These are phyloP conservation scores for Scyliorhinus canicula DNA, from an alignment of 2,797 vertebrate genomes.

Conservation along the genomic window DNA sequence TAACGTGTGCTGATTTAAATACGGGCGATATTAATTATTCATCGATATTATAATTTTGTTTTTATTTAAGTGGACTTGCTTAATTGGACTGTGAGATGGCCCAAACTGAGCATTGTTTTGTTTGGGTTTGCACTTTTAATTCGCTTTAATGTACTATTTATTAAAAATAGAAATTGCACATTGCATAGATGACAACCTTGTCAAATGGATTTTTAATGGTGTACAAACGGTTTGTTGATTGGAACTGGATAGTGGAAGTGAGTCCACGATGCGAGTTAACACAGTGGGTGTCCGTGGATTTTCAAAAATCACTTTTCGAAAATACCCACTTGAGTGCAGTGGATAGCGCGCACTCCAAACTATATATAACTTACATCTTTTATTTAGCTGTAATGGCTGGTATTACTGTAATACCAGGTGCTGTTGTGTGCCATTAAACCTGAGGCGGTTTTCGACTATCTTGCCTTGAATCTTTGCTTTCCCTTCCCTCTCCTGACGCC, in stretches of 20 bases:
- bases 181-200: background rate
- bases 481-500: too few relatives aligned
- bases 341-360: conserved; percentile 6
- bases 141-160: background rate
- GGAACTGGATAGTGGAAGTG: conserved; percentile 10
- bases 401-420: conserved; percentile 33
- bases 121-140: background rate
- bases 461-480: background rate
- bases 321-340: background rate
- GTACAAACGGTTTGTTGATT: conserved; percentile 8
- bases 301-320: conserved; percentile 7
- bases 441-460: background rate
- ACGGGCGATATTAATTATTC: background rate
- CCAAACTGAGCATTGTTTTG: background rate
- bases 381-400: conserved; percentile 28
- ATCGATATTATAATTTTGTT: background rate
- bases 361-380: conserved; percentile 18
- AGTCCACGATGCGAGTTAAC: background rate
- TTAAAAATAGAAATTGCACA: conserved; percentile 9
- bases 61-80: background rate
- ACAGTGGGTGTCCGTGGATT: conserved; percentile 20
- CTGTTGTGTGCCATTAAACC: background rate
- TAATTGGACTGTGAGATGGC: background rate
- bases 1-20: background rate
- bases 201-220: background rate